Base-by-base conservation (phyloP, 35 echinoderm and acorn worm genomes). In the Amphiura filiformis region DNA sequence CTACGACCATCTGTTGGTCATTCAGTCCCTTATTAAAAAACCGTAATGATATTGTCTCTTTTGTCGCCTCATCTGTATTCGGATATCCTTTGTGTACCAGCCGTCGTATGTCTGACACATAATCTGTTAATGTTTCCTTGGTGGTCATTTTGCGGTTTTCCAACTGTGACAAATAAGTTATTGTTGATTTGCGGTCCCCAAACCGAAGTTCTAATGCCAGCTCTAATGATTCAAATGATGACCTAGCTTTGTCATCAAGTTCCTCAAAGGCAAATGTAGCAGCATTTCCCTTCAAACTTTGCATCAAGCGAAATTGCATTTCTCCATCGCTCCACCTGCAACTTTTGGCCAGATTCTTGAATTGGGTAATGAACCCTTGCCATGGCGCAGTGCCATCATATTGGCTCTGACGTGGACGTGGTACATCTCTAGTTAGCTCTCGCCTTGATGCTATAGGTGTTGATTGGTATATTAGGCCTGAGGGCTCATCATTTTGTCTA, bases 261-360 rank as follows among this genome's bases (percentile, higher is more conserved):
- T 82, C 78, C 70, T 82, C 35, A 78, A 82, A 92, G 13, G 33
- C 85, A 75, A 87, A 92, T 36, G 86, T 82, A 1, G 89, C 89
- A 0, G 89, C 89, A 0, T 85, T 44, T 0, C 76, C 89, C 11
- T 79, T 41, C 57, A 84, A 11, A 36, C 76, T n/a, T 12, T 35
- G 7, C 13, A 90, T 37, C 0, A 89, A 38, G 31, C 77, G 22
- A 40, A 81, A 81, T 30, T 32, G 14, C 1, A 30, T 82, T 39
- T 35, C 34, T 30, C 81, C 32, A 3, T 87, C 37, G 38, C 9
- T 41, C 87, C 87, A 89, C 14, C 28, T 20, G 39, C 76, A 92
- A 13, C 14, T 47, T 11, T 31, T 2, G 12, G 90, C 90, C n/a
- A 92, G 32, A 34, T 35, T 80, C 17, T 17, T 39, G 38, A 92